Conservation (phyloP, 1,140 invertebrate species). For the Cyphomyrmex costatus region DNA sequence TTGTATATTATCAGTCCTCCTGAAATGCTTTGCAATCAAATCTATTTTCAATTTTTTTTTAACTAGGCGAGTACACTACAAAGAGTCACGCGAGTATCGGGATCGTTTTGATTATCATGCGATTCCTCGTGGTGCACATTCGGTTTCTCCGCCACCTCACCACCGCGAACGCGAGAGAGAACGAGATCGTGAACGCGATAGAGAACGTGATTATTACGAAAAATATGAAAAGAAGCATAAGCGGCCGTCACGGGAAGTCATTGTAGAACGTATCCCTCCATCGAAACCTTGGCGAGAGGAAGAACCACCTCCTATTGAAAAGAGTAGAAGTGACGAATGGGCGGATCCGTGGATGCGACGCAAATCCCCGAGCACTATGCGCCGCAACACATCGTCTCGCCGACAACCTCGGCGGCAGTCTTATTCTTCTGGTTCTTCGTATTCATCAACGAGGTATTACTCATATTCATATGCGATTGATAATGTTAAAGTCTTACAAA, state of each 20-base stretch:
- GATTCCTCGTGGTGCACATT: constrained; percentile 78
- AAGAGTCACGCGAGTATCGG: constrained; percentile 80
- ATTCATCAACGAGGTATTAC: constrained; percentile 90
- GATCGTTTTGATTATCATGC: constrained; percentile 84
- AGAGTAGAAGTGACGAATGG: constrained; percentile 93
- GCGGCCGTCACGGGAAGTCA: constrained; percentile 92
- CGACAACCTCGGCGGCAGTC: constrained; percentile 87
- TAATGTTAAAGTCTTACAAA: neutral
- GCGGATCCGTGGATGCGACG: constrained; percentile 96
- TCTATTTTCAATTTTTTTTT: neutral
- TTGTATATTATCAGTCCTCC: neutral
- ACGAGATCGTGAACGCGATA: constrained; percentile 83
- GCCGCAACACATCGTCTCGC: constrained; percentile 86
- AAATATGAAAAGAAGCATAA: constrained; percentile 88
- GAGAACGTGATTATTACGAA: constrained; percentile 85
- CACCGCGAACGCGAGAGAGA: constrained; percentile 82
- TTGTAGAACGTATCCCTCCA: constrained; percentile 91
- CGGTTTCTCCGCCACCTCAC: constrained; percentile 83
- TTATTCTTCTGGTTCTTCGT: constrained; percentile 93
- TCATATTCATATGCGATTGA: neutral
- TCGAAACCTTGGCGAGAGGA: constrained; percentile 85
- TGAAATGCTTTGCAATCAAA: neutral
- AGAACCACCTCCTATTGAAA: constrained; percentile 78
- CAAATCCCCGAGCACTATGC: constrained; percentile 89
- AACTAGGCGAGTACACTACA: constrained; percentile 83